Percentiles rank a stretch among this genome's conserved stretches.
These are phyloP conservation scores for Laupala kohalensis DNA, from an alignment of 1,140 invertebrate genomes.

Conservation along the genomic window DNA sequence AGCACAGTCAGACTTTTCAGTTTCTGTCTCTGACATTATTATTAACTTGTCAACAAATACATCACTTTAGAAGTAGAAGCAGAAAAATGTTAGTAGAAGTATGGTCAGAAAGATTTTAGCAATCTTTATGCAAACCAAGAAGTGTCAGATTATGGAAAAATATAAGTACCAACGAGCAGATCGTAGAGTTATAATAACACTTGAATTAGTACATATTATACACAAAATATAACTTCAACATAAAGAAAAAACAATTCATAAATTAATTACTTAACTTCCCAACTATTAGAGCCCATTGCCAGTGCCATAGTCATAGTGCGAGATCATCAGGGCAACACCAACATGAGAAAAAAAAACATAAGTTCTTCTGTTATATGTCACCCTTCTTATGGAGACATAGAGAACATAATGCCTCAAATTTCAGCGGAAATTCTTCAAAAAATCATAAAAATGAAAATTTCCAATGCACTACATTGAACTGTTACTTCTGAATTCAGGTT, in stretches of 20 bases:
- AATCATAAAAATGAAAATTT: too few relatives aligned
- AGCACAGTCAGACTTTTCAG: background rate
- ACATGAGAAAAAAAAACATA: too few relatives aligned
- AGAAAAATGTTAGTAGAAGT: background rate
- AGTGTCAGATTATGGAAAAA: background rate
- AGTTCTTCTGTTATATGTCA: too few relatives aligned
- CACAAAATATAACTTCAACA: background rate
- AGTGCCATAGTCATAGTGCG: too few relatives aligned
- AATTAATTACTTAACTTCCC: slow-evolving; percentile 16
- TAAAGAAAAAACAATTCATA: background rate
- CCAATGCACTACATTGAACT: too few relatives aligned
- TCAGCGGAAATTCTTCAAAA: too few relatives aligned
- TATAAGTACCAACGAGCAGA: too few relatives aligned
- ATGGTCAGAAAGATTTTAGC: background rate
- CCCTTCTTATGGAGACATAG: too few relatives aligned
- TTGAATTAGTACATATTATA: background rate
- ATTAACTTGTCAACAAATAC: background rate
- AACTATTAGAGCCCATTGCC: slow-evolving; percentile 7
- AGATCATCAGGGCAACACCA: too few relatives aligned
- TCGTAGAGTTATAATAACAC: background rate
- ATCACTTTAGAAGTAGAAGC: background rate
- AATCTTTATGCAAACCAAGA: background rate
- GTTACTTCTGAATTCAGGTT: too few relatives aligned
- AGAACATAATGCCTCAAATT: too few relatives aligned
- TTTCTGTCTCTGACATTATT: background rate